Percentiles rank a stretch among this genome's conserved stretches.
Evolutionary conservation across 2,113 vertebrate genomes (phyloP).

Genomic region (Lipophrys pholis): DNA sequence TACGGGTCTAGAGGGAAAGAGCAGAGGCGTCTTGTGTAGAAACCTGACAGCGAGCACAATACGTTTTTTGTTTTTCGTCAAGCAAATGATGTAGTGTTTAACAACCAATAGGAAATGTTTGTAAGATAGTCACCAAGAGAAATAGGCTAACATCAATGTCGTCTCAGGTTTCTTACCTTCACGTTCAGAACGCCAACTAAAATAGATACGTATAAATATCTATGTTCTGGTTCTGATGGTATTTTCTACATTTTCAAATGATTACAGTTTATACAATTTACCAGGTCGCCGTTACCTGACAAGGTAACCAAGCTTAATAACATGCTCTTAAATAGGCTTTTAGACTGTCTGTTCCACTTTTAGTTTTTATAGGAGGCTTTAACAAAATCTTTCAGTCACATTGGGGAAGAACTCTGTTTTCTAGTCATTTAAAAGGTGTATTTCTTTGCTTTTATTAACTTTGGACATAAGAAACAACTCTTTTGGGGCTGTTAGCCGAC

Average conservation of each 20-base stretch:
- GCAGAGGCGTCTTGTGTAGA: slow-evolving; percentile 35
- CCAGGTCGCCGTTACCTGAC: slow-evolving; percentile 57
- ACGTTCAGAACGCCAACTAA: slow-evolving; percentile 69
- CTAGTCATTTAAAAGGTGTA: slow-evolving; percentile 53
- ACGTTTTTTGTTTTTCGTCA: slow-evolving; percentile 17
- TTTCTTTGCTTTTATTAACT: slow-evolving; percentile 55
- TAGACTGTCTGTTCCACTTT: slow-evolving; percentile 61
- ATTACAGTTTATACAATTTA: slow-evolving; percentile 72
- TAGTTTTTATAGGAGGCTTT: slow-evolving; percentile 60
- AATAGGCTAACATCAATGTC: slow-evolving; percentile 72
- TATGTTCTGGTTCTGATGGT: slow-evolving; percentile 72
- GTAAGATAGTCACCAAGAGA: slow-evolving; percentile 66
- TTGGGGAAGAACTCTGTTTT: slow-evolving; percentile 11
- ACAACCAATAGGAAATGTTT: slow-evolving; percentile 65
- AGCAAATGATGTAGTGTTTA: slow-evolving; percentile 55
- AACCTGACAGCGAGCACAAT: slow-evolving; percentile 51
- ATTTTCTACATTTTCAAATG: slow-evolving; percentile 79
- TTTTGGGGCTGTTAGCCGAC: slow-evolving; percentile 39
- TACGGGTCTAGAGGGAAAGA: slow-evolving; percentile 19
- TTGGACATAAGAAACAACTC: slow-evolving; percentile 29
- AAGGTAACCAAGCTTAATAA: slow-evolving; percentile 61
- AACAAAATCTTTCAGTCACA: slow-evolving; percentile 53
- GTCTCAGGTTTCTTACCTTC: slow-evolving; percentile 84
- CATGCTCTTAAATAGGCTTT: slow-evolving; percentile 55
- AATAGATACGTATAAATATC: slow-evolving; percentile 67